Evolutionary conservation across 2,797 vertebrate species (phyloP).

Genomic region (Bradypodion ventrale): DNA sequence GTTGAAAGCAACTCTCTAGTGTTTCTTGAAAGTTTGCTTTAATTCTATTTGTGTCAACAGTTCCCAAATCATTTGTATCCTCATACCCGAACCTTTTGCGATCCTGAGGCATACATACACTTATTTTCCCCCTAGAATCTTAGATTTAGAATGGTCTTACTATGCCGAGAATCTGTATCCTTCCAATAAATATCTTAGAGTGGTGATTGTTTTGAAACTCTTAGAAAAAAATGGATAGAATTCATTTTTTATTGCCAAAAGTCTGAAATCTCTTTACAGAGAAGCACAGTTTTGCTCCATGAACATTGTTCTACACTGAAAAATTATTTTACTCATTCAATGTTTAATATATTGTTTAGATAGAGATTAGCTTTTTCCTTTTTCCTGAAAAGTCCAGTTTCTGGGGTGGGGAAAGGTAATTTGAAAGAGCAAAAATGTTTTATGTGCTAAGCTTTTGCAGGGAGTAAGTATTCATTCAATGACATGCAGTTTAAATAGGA

Average conservation of each 20-base stretch:
- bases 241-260: constrained; percentile 24
- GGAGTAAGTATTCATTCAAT: background rate
- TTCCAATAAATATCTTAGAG: constrained; percentile 9
- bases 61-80: constrained; percentile 62
- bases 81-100: constrained; percentile 61
- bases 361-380: background rate
- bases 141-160: constrained; percentile 25
- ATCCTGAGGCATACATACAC: constrained; percentile 50
- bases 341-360: background rate
- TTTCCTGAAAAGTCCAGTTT: background rate
- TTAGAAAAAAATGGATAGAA: constrained; percentile 20
- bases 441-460: background rate
- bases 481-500: background rate
- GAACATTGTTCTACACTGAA: background rate
- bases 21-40: constrained; percentile 67
- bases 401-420: background rate
- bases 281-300: background rate
- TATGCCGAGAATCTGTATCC: constrained; percentile 15
- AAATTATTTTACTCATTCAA: background rate
- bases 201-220: constrained; percentile 12
- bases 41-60: constrained; percentile 66
- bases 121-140: constrained; percentile 44
- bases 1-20: constrained; percentile 65
- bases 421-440: background rate
- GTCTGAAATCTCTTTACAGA: constrained; percentile 35